A percentile compares a stretch with the other conserved stretches of the same genome.
phyloP scores from a whole-genome alignment of 1,140 invertebrate genomes.

The Drosophila triauraria region DNA sequence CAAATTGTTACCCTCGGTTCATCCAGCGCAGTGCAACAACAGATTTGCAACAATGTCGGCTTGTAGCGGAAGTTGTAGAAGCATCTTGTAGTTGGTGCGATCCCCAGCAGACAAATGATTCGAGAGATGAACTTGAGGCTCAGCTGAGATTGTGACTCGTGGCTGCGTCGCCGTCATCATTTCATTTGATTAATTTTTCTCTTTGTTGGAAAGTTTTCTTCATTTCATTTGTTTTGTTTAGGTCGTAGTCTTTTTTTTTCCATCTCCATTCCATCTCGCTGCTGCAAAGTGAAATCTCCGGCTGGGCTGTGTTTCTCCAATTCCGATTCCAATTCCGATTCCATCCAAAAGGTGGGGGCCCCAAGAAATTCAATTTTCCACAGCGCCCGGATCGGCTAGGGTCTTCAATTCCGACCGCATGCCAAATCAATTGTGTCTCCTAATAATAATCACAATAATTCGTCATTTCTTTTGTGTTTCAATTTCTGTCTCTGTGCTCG shows the following conservation, averaged over 20 bases:
- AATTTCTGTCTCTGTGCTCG: constrained; percentile 20
- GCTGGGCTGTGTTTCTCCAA: constrained; percentile 61
- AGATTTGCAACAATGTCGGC: constrained; percentile 75
- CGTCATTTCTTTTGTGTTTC: constrained; percentile 42
- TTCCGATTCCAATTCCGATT: constrained; percentile 47
- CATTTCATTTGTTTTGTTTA: constrained; percentile 71
- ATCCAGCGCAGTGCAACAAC: constrained; percentile 33
- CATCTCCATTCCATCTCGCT: constrained; percentile 33
- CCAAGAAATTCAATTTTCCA: constrained; percentile 71
- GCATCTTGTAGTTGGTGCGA: constrained; percentile 46
- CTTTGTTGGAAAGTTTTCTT: constrained; percentile 64
- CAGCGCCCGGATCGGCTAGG: constrained; percentile 72
- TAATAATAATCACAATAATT: constrained; percentile 63
- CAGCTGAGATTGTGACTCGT: constrained; percentile 59
- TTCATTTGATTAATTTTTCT: constrained; percentile 79
- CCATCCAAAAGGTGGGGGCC: constrained; percentile 23
- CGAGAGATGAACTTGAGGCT: constrained; percentile 75
- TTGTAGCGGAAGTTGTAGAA: constrained; percentile 76
- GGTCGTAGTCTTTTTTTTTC: constrained; percentile 28
- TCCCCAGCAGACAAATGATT: constrained; percentile 25
- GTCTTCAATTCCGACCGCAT: constrained; percentile 63
- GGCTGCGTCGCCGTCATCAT: constrained; percentile 67
- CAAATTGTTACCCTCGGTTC: constrained; percentile 54
- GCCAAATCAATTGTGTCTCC: constrained; percentile 75
- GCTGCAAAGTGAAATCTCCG: constrained; percentile 74